A percentile compares a stretch with the other conserved stretches of the same genome.
These are phyloP conservation scores for Cirrhinus molitorella DNA, from an alignment of 2,797 vertebrate species.

Conservation along the genomic window DNA sequence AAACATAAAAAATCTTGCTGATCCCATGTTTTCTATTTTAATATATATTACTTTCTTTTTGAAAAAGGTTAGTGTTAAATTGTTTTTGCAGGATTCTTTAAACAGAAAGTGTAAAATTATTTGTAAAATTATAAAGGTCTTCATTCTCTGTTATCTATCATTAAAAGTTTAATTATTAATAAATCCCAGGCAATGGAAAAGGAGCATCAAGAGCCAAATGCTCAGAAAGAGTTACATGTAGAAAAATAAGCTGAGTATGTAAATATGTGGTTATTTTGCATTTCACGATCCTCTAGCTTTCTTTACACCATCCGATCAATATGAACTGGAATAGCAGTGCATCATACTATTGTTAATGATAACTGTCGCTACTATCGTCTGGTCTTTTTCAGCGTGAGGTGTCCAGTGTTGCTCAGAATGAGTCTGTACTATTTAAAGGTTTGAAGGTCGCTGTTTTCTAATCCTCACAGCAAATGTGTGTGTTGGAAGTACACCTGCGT, in stretches of 20 bases:
- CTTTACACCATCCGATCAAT: neutral
- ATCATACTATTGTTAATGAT: slow-evolving; percentile 12
- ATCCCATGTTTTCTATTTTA: too few species aligned
- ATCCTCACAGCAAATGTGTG: slow-evolving; percentile 48
- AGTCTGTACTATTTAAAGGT: slow-evolving; percentile 42
- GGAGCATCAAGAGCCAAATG: neutral
- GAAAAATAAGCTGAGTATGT: neutral
- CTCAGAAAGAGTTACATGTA: neutral
- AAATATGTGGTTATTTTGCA: neutral
- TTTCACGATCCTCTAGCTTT: slow-evolving; percentile 1
- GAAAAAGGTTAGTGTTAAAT: too few species aligned
- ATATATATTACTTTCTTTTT: too few species aligned
- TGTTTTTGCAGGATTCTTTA: too few species aligned
- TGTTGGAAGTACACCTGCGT: slow-evolving; percentile 50
- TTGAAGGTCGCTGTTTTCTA: slow-evolving; percentile 43
- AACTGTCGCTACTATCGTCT: slow-evolving; percentile 1
- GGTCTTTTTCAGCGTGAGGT: slow-evolving; percentile 33
- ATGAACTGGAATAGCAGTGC: neutral
- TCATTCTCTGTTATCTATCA: neutral
- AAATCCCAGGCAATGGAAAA: neutral
- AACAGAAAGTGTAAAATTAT: too few species aligned
- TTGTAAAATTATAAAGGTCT: too few species aligned
- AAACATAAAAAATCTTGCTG: too few species aligned
- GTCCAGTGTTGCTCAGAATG: slow-evolving; percentile 33
- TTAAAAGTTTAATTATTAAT: too few species aligned